Percentiles rank a stretch among this genome's conserved stretches.
These are phyloP conservation scores for Leiothrix lutea DNA, from an alignment of 2,113 vertebrate genomes.

Conservation along the genomic window DNA sequence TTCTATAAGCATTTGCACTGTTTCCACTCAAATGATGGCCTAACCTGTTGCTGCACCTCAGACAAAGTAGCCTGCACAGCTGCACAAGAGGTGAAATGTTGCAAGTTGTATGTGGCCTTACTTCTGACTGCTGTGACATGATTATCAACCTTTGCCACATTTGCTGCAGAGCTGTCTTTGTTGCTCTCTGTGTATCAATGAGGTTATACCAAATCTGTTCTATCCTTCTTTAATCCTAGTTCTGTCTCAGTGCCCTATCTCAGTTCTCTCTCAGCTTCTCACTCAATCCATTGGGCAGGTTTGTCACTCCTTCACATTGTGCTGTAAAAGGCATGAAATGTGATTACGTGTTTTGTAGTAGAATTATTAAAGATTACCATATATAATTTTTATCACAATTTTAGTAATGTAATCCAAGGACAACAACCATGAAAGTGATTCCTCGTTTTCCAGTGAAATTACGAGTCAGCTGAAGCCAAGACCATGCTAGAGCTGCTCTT, in stretches of 20 bases:
- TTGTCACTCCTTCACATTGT: neutral
- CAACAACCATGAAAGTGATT: neutral
- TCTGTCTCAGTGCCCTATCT: neutral
- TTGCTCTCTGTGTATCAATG: neutral
- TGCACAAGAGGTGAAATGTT: neutral
- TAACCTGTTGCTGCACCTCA: neutral
- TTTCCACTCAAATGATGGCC: neutral
- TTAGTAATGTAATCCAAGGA: neutral
- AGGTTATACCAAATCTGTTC: neutral
- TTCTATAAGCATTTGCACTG: neutral
- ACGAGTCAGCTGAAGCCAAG: neutral
- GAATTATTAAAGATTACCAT: neutral
- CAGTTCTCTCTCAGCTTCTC: neutral
- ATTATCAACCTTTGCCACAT: neutral
- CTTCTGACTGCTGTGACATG: neutral
- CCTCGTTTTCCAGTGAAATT: neutral
- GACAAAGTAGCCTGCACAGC: neutral
- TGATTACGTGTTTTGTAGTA: neutral
- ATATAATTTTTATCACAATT: neutral
- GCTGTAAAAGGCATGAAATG: neutral
- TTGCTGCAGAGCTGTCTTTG: neutral
- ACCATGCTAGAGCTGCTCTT: neutral
- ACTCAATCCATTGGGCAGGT: neutral
- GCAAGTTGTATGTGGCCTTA: neutral
- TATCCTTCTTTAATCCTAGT: neutral